Evolutionary conservation across 1,140 invertebrate genomes (phyloP), one percentile per base, ranked within the genome.

Genomic region (Cydia strobilella): DNA sequence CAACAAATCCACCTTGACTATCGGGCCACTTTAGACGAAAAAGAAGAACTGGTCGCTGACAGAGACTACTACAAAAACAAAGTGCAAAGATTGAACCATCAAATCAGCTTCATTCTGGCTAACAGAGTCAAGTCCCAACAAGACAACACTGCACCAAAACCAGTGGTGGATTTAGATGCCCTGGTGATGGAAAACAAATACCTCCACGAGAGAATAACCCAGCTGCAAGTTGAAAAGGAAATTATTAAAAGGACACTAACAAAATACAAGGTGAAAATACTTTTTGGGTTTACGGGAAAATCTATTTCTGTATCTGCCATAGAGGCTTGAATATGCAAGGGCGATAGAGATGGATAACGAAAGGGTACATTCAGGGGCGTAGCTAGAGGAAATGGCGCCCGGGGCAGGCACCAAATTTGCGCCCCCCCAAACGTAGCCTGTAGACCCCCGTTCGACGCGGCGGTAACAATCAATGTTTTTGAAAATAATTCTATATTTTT

Each of bases 61-160:
- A 93, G 97, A 76, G 97, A 98, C 91, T 96, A 96, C n/a, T 97
- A 97, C 81, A 96, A 96, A 86, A 96, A 94, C 79, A 98, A 98
- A 91, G 96, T 96, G 15, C 96, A 97, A 85, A 93, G 97, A 45
- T 94, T 98, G 3, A 98, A 98, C 90, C 95, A 96, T 81, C 96
- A 97, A 86, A 93, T 98, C 12, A 96, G 96, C 79, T 95, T 95
- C 79, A 94, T 97, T 3, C 89, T 98, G 0, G 82, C 88, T 80
- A 94, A 90, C 81, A 87, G 86, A 78, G 31, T 77, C 0, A 86
- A 92, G 79, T 72, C 86, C 79, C 79, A 79, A 54, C 79, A 87
- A 62, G 71, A 78, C 23, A 81, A 86, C 51, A 79, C 80, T 35
- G 74, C 83, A 66, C 83, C 89, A 45, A 91, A 89, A 72, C 93